Base-by-base conservation (phyloP, 2,888 invertebrate species). In the Dicyrtoma fusca region DNA sequence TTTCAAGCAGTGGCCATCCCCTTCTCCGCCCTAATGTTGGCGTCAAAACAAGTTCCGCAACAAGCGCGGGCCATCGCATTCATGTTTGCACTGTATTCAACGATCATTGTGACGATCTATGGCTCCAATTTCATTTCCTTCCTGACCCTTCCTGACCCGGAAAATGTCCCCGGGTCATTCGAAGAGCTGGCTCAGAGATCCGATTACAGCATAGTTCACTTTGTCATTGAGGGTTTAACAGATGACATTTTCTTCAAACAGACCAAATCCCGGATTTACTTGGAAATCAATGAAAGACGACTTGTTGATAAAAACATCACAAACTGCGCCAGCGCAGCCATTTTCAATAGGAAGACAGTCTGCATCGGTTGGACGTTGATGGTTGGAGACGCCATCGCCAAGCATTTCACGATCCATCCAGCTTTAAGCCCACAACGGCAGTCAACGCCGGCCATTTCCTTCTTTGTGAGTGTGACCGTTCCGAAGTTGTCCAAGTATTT, bases 91-190 rank as follows among this genome's bases (percentile, higher is more conserved):
- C 57, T 69, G 10, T 69, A 45, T 55, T 17, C 57, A 23, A 17
- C 44, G 1, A 44, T 57, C 14, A 21, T 69, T 13, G 59, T 55
- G 5, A 42, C 53, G 8, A 34, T 34, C 17, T 57, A 57, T 57
- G 23, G 11, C 59, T 44, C 44, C n/a, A 55, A 69, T 34, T 44
- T 69, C 44, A 69, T 69, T 45, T 55, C 57, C 42, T 69, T 57
- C 44, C 44, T 69, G 10, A 69, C 69, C 13, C 44, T 69, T 21
- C 69, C 69, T 45, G 55, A 55, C 11, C 57, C 57, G 1, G 69
- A 69, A n/a, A 1, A 8, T 8, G 25, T 69, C 10, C 69, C 69
- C 2, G 17, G 23, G 19, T 57, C 42, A 21, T 57, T 69, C 45
- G 34, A 17, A 1, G 23, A 55, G 5, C 14, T 69, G 17, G 57